These are phyloP conservation scores for Arctocebus calabarensis DNA, from an alignment of 2,797 vertebrate genomes.

Conservation along the genomic window DNA sequence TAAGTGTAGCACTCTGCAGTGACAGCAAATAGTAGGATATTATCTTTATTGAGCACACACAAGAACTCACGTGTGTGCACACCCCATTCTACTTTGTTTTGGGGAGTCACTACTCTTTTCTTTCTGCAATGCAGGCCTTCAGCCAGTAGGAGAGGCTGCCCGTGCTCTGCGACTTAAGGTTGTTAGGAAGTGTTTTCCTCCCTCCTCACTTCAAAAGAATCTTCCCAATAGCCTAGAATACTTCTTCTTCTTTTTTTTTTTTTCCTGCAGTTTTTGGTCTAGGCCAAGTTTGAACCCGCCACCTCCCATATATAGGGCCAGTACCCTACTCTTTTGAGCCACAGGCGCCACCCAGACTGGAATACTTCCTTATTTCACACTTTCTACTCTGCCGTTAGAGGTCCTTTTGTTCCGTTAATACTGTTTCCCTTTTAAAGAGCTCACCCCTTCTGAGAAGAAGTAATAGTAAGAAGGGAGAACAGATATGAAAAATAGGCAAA, in stretches of 20 bases:
- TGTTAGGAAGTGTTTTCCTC: neutral
- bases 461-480: neutral
- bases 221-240: neutral
- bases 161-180: neutral
- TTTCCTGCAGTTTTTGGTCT: too few relatives aligned
- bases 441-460: neutral
- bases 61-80: rapidly evolving
- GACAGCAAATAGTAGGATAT: neutral
- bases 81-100: neutral
- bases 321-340: too few relatives aligned
- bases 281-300: too few relatives aligned
- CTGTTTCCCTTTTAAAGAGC: neutral
- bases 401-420: neutral
- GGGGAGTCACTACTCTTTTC: neutral
- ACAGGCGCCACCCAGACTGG: too few relatives aligned
- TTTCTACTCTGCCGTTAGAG: neutral
- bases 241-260: too few relatives aligned
- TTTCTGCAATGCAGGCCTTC: neutral
- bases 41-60: neutral
- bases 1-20: neutral
- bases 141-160: neutral
- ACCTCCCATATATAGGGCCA: too few relatives aligned
- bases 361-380: neutral
- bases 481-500: neutral
- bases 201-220: neutral